A percentile compares a stretch with the other conserved stretches of the same genome.
Conservation (phyloP, 1,140 invertebrate genomes). For the Andrena cerasifolii region DNA sequence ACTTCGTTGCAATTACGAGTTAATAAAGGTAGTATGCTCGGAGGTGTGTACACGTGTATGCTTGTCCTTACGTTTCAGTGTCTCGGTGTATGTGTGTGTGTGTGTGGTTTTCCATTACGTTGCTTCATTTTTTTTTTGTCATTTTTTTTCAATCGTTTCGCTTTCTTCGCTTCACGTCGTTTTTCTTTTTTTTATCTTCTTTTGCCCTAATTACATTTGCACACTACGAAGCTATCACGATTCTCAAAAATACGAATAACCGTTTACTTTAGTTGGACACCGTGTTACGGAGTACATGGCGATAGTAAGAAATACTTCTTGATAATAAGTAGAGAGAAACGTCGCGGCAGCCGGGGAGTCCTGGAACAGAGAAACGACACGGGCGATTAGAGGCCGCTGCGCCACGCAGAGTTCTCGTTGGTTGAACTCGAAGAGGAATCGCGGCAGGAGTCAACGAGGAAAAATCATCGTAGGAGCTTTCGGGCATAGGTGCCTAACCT, state of each 20-base stretch:
- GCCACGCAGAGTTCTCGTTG: not conserved
- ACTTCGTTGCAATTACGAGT: conserved; percentile 68
- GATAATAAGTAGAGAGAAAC: conserved; percentile 69
- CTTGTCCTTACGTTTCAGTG: not conserved
- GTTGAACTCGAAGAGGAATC: conserved; percentile 13
- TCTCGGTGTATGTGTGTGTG: not conserved
- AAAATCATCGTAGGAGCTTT: no score
- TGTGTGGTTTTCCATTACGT: conserved; percentile 5
- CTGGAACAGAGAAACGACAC: conserved; percentile 50
- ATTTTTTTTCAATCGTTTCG: conserved; percentile 3
- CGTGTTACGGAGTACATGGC: conserved; percentile 64
- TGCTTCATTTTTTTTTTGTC: not conserved
- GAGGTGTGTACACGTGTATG: not conserved
- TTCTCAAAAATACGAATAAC: conserved; percentile 69
- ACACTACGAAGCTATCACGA: conserved; percentile 71
- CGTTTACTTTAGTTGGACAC: conserved; percentile 64
- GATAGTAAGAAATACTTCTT: conserved; percentile 67
- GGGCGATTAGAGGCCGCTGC: conserved; percentile 7
- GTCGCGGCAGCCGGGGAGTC: conserved; percentile 50
- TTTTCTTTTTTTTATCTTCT: conserved; percentile 36
- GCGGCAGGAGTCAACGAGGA: no score
- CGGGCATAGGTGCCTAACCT: no score
- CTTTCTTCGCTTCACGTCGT: not conserved
- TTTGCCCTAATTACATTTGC: conserved; percentile 68
- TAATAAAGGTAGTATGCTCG: conserved; percentile 57